Conservation (phyloP, 2,113 vertebrate genomes). For the Gasterosteus nipponicus region DNA sequence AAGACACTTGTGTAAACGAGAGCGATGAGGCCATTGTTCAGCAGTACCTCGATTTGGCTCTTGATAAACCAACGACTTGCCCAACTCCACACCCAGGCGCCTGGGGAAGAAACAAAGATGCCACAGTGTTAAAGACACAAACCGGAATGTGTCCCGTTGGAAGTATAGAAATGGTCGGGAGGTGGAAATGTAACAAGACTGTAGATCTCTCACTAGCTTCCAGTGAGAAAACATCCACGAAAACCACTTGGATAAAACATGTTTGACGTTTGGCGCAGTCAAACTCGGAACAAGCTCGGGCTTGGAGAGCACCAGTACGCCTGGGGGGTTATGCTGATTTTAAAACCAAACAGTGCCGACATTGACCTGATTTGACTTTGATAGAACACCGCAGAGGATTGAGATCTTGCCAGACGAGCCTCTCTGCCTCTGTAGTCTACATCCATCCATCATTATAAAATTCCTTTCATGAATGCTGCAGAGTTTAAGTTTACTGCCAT, state of each 20-base stretch:
- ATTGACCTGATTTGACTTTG: background rate
- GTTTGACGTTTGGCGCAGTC: background rate
- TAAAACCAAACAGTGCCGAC: background rate
- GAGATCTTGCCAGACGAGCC: background rate
- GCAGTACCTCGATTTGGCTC: slow-evolving; percentile 91
- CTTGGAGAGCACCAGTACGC: background rate
- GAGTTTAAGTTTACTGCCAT: background rate
- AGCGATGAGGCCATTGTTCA: background rate
- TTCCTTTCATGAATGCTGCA: background rate
- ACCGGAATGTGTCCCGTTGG: background rate
- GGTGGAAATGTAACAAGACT: background rate
- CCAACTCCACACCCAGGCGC: slow-evolving; percentile 93
- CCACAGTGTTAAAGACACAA: slow-evolving; percentile 8
- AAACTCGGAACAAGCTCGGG: slow-evolving; percentile 18
- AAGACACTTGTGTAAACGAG: background rate
- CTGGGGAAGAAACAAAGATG: slow-evolving; percentile 66
- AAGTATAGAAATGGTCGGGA: background rate
- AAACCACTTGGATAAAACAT: background rate
- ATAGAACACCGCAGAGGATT: background rate
- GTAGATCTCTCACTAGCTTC: background rate
- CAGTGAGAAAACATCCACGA: background rate
- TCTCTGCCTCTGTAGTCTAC: background rate
- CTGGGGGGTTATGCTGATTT: background rate
- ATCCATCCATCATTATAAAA: background rate
- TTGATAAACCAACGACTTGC: slow-evolving; percentile 95